These are phyloP conservation scores for Trididemnum nubilum DNA, from an alignment of 23 tunicate species.

Conservation along the genomic window DNA sequence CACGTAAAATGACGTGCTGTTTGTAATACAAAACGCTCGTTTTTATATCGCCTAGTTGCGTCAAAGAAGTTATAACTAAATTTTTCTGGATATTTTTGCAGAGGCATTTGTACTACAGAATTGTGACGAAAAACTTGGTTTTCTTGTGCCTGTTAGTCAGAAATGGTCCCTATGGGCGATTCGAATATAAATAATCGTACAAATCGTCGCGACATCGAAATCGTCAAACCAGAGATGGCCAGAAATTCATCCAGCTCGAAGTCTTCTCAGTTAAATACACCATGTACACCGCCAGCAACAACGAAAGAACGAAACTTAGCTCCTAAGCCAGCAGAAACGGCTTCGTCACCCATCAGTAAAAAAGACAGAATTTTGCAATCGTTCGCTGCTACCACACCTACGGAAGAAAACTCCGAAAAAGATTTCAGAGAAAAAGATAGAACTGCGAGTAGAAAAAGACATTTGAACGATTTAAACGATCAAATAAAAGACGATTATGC, in stretches of 20 bases:
- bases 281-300: background rate
- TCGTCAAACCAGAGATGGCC: background rate
- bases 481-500: background rate
- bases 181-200: background rate
- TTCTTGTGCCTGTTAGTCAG: background rate
- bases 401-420: background rate
- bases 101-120: background rate
- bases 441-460: background rate
- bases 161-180: background rate
- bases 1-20: slow-evolving; percentile 13
- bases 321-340: background rate
- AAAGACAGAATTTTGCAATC: slow-evolving; percentile 17
- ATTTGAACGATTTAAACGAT: background rate
- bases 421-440: background rate
- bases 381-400: background rate
- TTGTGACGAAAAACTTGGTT: background rate
- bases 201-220: background rate
- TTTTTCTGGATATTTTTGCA: background rate
- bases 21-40: background rate
- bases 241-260: background rate
- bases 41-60: background rate
- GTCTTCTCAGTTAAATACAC: background rate
- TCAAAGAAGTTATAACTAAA: background rate
- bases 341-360: slow-evolving; percentile 5
- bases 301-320: background rate